These are phyloP conservation scores for Gari tellinella DNA, from an alignment of 2,888 invertebrate genomes.

Conservation along the genomic window DNA sequence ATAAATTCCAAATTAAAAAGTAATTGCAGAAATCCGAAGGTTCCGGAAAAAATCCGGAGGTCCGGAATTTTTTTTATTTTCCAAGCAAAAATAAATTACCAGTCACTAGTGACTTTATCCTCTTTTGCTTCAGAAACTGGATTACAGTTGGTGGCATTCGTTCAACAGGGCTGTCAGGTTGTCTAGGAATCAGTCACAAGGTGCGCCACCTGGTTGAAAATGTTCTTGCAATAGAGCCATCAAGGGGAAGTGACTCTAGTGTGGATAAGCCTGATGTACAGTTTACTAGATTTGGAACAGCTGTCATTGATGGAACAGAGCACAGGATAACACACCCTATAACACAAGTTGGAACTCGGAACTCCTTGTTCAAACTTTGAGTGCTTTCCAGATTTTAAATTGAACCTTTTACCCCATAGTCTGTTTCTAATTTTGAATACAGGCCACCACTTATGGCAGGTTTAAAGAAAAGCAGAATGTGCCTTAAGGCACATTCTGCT, in stretches of 20 bases:
- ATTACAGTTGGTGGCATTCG: slow-evolving; percentile 77
- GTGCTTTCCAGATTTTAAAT: no score
- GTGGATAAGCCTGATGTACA: slow-evolving; percentile 49
- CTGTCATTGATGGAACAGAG: slow-evolving; percentile 51
- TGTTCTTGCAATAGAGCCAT: slow-evolving; percentile 60
- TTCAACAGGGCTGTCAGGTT: slow-evolving; percentile 77
- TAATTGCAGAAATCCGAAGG: no score
- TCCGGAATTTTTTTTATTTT: not conserved
- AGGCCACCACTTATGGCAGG: no score
- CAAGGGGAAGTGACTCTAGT: slow-evolving; percentile 28
- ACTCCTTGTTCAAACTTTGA: slow-evolving; percentile 20
- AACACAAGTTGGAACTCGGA: slow-evolving; percentile 49
- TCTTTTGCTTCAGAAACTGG: slow-evolving; percentile 36
- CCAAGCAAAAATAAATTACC: not conserved
- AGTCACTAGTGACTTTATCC: not conserved
- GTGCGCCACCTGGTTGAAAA: slow-evolving; percentile 53
- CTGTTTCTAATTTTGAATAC: not conserved
- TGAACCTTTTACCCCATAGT: not conserved
- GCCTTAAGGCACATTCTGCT: no score
- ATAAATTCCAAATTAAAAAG: no score
- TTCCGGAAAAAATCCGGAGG: no score
- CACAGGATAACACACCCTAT: slow-evolving; percentile 70
- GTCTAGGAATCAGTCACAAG: slow-evolving; percentile 72
- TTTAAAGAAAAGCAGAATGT: no score
- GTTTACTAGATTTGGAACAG: slow-evolving; percentile 39